Evolutionary conservation across 2,797 vertebrate species (phyloP).

Genomic region (Leptodactylus fallax): DNA sequence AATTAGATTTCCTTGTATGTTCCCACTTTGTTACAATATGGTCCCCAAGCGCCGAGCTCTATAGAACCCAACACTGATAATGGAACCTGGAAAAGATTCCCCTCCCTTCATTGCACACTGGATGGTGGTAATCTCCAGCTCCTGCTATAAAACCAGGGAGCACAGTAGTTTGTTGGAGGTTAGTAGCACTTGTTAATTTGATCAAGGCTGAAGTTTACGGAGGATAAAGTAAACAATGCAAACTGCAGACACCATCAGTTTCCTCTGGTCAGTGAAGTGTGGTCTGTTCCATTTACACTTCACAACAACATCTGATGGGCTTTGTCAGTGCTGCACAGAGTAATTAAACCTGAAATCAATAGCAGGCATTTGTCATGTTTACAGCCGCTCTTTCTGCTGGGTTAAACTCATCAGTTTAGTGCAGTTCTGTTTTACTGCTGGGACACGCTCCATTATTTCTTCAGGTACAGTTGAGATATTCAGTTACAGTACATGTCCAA

Average conservation of each 20-base stretch:
- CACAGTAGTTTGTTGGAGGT: constrained; percentile 82
- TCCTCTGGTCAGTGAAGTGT: constrained; percentile 99
- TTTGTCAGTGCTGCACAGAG: constrained; percentile 99
- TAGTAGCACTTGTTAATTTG: constrained; percentile 91
- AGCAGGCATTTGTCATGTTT: constrained; percentile 99
- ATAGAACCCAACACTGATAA: background rate
- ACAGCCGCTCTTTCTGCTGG: constrained; percentile 99
- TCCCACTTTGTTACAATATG: background rate
- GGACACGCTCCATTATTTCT: constrained; percentile 99
- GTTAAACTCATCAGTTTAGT: constrained; percentile 99
- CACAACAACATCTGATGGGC: constrained; percentile 99
- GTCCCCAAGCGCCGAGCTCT: background rate
- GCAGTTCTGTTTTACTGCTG: constrained; percentile 99
- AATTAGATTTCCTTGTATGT: too few species aligned
- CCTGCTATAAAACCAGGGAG: constrained; percentile 81
- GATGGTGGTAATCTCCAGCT: constrained; percentile 78
- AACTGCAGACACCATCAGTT: constrained; percentile 99
- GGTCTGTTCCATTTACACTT: constrained; percentile 99
- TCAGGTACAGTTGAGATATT: constrained; percentile 99
- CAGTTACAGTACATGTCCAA: constrained; percentile 85
- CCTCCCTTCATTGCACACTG: constrained; percentile 70
- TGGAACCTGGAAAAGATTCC: constrained; percentile 5
- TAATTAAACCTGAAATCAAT: constrained; percentile 99
- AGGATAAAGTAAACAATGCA: constrained; percentile 98
- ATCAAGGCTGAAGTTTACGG: constrained; percentile 92